A percentile compares a stretch with the other conserved stretches of the same genome.
phyloP scores from a whole-genome alignment of 1,140 invertebrate species.

The Ostrea edulis region DNA sequence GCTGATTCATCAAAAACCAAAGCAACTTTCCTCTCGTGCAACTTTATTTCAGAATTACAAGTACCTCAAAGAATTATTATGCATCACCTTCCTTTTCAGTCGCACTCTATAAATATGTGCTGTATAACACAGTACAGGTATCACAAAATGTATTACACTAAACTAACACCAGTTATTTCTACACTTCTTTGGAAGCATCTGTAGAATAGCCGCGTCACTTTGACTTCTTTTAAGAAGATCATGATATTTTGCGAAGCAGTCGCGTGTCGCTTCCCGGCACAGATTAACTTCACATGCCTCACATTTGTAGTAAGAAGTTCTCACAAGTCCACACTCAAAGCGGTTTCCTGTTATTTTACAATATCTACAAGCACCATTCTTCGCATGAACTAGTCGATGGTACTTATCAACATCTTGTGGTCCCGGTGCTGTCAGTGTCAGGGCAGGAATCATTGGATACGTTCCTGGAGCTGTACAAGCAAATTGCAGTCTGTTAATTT shows the following conservation, averaged over 20 bases:
- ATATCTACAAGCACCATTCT: conserved; percentile 15
- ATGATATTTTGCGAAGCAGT: conserved; percentile 50
- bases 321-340: conserved; percentile 45
- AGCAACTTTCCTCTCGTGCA: no score
- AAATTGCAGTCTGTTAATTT: conserved; percentile 25
- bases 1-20: no score
- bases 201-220: neutral
- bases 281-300: conserved; percentile 46
- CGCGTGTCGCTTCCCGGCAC: conserved; percentile 45
- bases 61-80: neutral
- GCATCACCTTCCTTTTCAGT: neutral
- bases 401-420: neutral
- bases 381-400: conserved; percentile 11
- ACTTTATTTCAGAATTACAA: neutral
- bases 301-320: conserved; percentile 56
- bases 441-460: neutral
- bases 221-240: conserved; percentile 8
- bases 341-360: conserved; percentile 22
- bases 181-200: neutral
- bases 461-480: conserved; percentile 8
- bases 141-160: neutral
- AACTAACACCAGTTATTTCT: neutral
- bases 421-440: neutral
- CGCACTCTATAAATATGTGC: neutral
- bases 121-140: neutral